These are phyloP conservation scores for Euplagia quadripunctaria DNA, from an alignment of 2,888 invertebrate genomes.

Conservation along the genomic window DNA sequence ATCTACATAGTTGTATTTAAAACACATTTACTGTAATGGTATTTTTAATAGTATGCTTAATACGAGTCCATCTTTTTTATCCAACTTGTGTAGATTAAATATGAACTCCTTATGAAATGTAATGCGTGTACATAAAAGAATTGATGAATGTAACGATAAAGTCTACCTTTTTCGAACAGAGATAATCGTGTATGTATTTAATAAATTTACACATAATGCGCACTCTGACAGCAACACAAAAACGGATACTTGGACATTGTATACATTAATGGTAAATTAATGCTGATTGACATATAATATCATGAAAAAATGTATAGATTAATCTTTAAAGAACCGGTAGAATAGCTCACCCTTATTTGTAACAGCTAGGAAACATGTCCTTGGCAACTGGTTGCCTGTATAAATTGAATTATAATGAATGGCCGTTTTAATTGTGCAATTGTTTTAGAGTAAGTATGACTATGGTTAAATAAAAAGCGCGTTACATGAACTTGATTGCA, in stretches of 20 bases:
- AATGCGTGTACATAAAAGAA: constrained; percentile 28
- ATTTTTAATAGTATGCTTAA: background rate
- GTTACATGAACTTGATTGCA: constrained; percentile 20
- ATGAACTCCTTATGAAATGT: constrained; percentile 7
- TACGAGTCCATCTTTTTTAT: background rate
- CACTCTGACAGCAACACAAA: constrained; percentile 40
- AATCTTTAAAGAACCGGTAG: constrained; percentile 49
- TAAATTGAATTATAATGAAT: constrained; percentile 53
- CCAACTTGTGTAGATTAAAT: constrained; percentile 4
- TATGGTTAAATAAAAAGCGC: constrained; percentile 34
- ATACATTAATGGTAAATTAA: constrained; percentile 49
- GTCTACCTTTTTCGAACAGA: constrained; percentile 43
- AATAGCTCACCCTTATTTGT: constrained; percentile 38
- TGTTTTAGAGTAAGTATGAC: constrained; percentile 40
- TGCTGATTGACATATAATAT: constrained; percentile 55
- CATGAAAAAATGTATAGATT: constrained; percentile 50
- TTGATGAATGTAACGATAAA: constrained; percentile 49
- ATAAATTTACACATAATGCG: constrained; percentile 57
- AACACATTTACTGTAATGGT: background rate
- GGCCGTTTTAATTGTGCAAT: constrained; percentile 51
- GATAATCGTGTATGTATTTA: constrained; percentile 48
- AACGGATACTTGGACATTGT: constrained; percentile 35
- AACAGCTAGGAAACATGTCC: constrained; percentile 35
- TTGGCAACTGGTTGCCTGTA: constrained; percentile 32
- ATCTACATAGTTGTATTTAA: background rate